Base-by-base conservation (phyloP, 1,140 invertebrate genomes). In the Rhopalosiphum maidis region DNA sequence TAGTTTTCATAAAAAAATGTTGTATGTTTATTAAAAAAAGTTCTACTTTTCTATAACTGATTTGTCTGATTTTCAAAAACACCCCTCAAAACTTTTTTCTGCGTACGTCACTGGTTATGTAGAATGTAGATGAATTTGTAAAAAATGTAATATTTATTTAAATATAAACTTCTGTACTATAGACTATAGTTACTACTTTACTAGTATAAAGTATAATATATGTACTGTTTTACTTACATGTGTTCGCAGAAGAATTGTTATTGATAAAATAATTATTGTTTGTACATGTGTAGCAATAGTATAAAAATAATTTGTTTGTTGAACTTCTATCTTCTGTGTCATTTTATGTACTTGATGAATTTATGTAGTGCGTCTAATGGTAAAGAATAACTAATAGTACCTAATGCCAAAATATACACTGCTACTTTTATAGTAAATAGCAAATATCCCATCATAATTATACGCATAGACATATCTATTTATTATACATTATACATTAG, bases 361-460 rank as follows among this genome's bases (percentile, higher is more conserved):
- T 23, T 15, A 30, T 30, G 43, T n/a, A 37, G 55, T 46, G 41
- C 30, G 41, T 68, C 9, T 48, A 25, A 41, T 60, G 11, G 55
- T 60, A 55, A 43, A 91, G 35, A 51, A 48, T 51, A 83, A 83
- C 35, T 82, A 85, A 85, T n/a, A 35, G 11, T 60, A 41, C 0
- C 6, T 92, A 23, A 92, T 9, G 54, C 23, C 46, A 85, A 83
- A 82, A 25, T 54, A 15, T 6, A 83, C n/a, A 22, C 35, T 8
- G n/a, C 23, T 92, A 51, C 68, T 92, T 83, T 82, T 92, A 92
- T 83, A 82, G 30, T 91, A 43, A 25, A 91, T 91, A 48, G 23
- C 7, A 86, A 87, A 46, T 87, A 48, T 6, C 23, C 35, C 21
- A 37, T 37, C 5, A 83, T 51, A 18, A 51, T 51, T 21, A 21